These are phyloP conservation scores for Troilus luridus DNA, from an alignment of 2,888 invertebrate species.

Conservation along the genomic window DNA sequence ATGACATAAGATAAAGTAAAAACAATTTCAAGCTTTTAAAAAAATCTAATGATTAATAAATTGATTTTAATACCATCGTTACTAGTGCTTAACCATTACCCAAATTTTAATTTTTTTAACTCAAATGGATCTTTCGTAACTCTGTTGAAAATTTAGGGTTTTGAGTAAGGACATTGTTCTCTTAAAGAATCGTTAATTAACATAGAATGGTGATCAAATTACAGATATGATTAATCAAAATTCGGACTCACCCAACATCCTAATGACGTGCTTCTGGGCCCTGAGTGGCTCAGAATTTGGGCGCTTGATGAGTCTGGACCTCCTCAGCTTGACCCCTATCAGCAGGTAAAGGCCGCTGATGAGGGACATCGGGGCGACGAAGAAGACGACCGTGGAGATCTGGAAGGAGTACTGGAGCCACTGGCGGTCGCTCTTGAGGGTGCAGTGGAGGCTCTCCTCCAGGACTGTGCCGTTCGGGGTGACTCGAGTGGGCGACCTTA, in stretches of 20 bases:
- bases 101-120: too few relatives aligned
- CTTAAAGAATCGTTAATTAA: too few relatives aligned
- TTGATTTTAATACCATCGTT: too few relatives aligned
- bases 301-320: conserved; percentile 69
- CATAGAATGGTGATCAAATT: too few relatives aligned
- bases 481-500: conserved; percentile 69
- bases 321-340: conserved; percentile 71
- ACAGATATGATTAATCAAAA: not conserved
- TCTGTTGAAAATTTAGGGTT: too few relatives aligned
- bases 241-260: conserved; percentile 82
- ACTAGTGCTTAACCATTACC: too few relatives aligned
- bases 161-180: too few relatives aligned
- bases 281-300: conserved; percentile 63
- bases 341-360: conserved; percentile 74
- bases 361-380: conserved; percentile 75
- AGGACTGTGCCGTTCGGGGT: conserved; percentile 68
- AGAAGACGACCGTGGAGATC: conserved; percentile 76
- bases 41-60: too few relatives aligned
- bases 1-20: too few relatives aligned
- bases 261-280: conserved; percentile 75
- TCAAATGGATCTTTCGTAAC: too few relatives aligned
- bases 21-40: too few relatives aligned
- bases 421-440: conserved; percentile 73
- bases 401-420: conserved; percentile 73
- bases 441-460: conserved; percentile 72